Percentiles rank a stretch among this genome's conserved stretches.
These are phyloP conservation scores for Tachyglossus aculeatus DNA, from an alignment of 2,797 vertebrate species.

Conservation along the genomic window DNA sequence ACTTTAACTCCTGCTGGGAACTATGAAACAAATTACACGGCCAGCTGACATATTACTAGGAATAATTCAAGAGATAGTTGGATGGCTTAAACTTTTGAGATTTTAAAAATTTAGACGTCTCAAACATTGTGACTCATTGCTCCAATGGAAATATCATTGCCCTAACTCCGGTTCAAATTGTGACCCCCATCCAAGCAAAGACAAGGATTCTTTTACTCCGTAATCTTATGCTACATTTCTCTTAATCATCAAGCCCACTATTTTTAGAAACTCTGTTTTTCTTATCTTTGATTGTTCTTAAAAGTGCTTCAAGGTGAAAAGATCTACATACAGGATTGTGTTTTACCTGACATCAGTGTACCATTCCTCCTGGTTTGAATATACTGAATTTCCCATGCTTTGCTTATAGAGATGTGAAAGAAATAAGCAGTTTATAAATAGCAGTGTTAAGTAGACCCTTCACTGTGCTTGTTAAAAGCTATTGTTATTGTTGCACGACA, in stretches of 20 bases:
- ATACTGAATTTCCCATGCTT: slow-evolving; percentile 35
- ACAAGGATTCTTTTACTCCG: not conserved
- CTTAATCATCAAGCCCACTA: not conserved
- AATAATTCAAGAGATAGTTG: too few relatives aligned
- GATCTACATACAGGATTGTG: not conserved
- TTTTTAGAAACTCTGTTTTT: not conserved
- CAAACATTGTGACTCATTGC: too few relatives aligned
- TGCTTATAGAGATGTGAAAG: slow-evolving; percentile 15
- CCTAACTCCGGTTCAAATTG: not conserved
- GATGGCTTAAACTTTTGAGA: too few relatives aligned
- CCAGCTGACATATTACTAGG: too few relatives aligned
- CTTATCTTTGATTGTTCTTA: not conserved
- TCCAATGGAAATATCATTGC: too few relatives aligned
- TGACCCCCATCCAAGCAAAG: not conserved
- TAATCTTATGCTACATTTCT: not conserved
- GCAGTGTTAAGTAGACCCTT: slow-evolving; percentile 41
- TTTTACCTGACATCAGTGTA: not conserved
- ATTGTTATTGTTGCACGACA: slow-evolving; percentile 36
- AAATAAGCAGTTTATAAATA: slow-evolving; percentile 33
- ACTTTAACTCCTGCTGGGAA: too few relatives aligned
- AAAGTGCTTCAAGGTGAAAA: not conserved
- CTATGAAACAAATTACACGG: too few relatives aligned
- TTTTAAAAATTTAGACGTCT: too few relatives aligned
- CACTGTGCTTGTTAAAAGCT: slow-evolving; percentile 31
- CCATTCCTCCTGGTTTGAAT: slow-evolving; percentile 3